Base-by-base conservation (phyloP, 1,140 invertebrate genomes). In the Trichomalopsis sarcophagae region DNA sequence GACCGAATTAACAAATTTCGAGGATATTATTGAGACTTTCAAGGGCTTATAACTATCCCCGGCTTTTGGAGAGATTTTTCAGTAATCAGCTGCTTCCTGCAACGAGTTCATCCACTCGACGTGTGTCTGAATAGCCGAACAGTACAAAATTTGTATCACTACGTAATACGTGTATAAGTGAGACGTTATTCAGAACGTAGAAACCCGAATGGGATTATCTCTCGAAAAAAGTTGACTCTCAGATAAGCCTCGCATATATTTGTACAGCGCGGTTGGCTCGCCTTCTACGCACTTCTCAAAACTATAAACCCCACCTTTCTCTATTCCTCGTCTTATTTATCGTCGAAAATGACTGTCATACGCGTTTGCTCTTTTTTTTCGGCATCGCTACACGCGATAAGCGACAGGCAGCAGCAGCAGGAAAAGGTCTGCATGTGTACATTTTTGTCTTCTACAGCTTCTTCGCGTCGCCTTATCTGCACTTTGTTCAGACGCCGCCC, bases 401-500 rank as follows among this genome's bases (percentile, higher is more conserved):
- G 30, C 47, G 80, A 50, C 11, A 11, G 74, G 50, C 50, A 55
- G 50, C 50, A 55, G 2, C 3, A 9, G 1, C 27, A 55, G 44
- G 40, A 27, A 83, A 76, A 62, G 33, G 11, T 81, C 69, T 81
- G 30, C 14, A 62, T 66, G 55, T n/a, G 79, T 23, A 71, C 76
- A 55, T 82, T 79, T 79, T 77, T 83, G 55, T 88, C 73, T 69
- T 50, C 81, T 76, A 55, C 6, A 33, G 2, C 27, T n/a, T 85
- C 78, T 81, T 36, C 33, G 33, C 33, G 33, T 84, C 40, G 76
- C 86, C 88, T 90, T 90, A 90, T 90, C 89, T 88, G 55, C 80
- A 86, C 87, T 89, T 90, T 90, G 88, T 90, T 87, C 86, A 86
- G 79, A 76, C 30, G 36, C 88, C 88, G 40, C 11, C 9, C 13